phyloP scores from a whole-genome alignment of 2,888 invertebrate species.

The Pherbina coryleti region DNA sequence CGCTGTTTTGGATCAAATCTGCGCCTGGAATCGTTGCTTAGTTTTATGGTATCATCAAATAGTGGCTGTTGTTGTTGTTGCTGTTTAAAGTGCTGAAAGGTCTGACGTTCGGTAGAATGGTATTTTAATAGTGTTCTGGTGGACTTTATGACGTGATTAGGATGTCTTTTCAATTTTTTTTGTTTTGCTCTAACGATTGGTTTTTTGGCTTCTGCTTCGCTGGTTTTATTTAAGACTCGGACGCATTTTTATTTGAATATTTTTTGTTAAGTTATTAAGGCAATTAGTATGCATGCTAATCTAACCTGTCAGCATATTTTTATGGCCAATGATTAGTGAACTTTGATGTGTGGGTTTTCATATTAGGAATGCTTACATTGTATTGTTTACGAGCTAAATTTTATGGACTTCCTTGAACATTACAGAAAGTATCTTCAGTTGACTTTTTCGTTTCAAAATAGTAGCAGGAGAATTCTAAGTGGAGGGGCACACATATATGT shows the following conservation, averaged over 20 bases:
- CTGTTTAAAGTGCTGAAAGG: neutral
- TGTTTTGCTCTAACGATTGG: neutral
- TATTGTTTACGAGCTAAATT: too few relatives aligned
- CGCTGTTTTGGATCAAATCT: neutral
- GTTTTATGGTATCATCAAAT: conserved; percentile 34
- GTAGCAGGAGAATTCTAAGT: too few relatives aligned
- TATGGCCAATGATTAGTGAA: neutral
- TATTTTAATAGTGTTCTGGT: conserved; percentile 34
- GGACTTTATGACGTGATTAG: conserved; percentile 49
- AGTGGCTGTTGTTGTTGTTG: neutral
- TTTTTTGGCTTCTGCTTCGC: neutral
- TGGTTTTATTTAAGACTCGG: neutral
- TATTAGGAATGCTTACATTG: too few relatives aligned
- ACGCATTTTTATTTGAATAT: neutral
- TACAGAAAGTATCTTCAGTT: too few relatives aligned
- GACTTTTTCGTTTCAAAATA: too few relatives aligned
- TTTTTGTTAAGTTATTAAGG: neutral
- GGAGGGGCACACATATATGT: too few relatives aligned
- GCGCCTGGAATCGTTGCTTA: neutral
- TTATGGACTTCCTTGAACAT: too few relatives aligned
- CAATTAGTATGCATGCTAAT: neutral
- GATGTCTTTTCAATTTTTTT: conserved; percentile 12
- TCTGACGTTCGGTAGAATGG: neutral
- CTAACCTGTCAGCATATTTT: neutral
- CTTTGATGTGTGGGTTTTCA: neutral